Conservation (phyloP, 2,888 invertebrate genomes). For the Platycheirus albimanus region DNA sequence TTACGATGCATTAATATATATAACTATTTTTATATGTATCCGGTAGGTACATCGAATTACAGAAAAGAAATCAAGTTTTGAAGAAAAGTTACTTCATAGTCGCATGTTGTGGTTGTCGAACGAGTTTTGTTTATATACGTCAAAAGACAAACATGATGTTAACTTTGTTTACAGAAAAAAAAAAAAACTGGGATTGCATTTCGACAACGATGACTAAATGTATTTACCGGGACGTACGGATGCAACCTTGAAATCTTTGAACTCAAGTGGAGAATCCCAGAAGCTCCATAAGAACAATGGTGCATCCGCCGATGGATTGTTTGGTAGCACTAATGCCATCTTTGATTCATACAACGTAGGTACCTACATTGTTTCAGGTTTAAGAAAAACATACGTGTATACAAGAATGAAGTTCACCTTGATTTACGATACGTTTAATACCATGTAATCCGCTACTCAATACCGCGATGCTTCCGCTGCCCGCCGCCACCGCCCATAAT, state of each 20-base stretch:
- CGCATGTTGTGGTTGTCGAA: constrained; percentile 28
- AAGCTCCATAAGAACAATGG: constrained; percentile 3
- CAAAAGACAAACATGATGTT: constrained; percentile 19
- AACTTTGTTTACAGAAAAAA: constrained; percentile 34
- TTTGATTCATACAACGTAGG: constrained; percentile 5
- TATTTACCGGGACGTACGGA: not conserved
- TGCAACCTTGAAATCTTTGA: constrained; percentile 43
- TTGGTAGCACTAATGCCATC: not conserved
- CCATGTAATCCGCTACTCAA: constrained; percentile 31
- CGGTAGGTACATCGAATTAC: constrained; percentile 42
- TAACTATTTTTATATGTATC: too few relatives aligned
- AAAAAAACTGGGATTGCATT: constrained; percentile 21
- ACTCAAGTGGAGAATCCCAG: constrained; percentile 4
- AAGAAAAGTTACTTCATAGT: constrained; percentile 45
- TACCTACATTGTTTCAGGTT: not conserved
- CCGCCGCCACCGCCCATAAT: constrained; percentile 54
- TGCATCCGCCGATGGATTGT: not conserved
- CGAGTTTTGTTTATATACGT: constrained; percentile 41
- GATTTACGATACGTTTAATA: constrained; percentile 58
- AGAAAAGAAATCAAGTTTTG: constrained; percentile 16
- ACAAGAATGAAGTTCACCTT: constrained; percentile 55
- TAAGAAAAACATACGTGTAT: constrained; percentile 18
- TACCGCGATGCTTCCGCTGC: too few relatives aligned
- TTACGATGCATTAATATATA: constrained; percentile 15
- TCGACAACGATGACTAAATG: not conserved